Evolutionary conservation across 2,888 invertebrate species (phyloP).

Genomic region (Andrena fulva): DNA sequence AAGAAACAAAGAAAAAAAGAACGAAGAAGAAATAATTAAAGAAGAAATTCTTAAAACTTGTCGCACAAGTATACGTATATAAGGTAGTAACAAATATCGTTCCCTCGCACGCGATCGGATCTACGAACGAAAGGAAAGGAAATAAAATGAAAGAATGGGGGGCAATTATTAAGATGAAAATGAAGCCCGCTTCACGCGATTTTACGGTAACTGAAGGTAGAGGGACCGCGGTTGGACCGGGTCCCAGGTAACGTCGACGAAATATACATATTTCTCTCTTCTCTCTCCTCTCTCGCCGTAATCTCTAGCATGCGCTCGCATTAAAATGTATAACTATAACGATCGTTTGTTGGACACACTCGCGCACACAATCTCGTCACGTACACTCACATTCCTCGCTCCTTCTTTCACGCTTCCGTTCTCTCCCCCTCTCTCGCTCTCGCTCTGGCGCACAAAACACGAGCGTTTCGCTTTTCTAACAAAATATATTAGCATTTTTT

Average conservation of each 20-base stretch:
- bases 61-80: conserved; percentile 52
- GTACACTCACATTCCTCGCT: background rate
- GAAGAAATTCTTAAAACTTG: conserved; percentile 39
- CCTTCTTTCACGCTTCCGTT: conserved; percentile 21
- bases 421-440: conserved; percentile 13
- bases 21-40: conserved; percentile 8
- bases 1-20: background rate
- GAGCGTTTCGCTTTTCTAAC: conserved; percentile 67
- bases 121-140: conserved; percentile 43
- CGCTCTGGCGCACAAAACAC: conserved; percentile 46
- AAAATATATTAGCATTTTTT: conserved; percentile 80
- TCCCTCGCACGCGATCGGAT: conserved; percentile 59
- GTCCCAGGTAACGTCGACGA: conserved; percentile 62
- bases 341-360: conserved; percentile 43
- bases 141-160: conserved; percentile 5
- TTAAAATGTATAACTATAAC: conserved; percentile 48
- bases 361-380: conserved; percentile 23
- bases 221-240: conserved; percentile 51
- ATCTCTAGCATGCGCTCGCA: conserved; percentile 27
- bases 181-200: conserved; percentile 73
- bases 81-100: conserved; percentile 60
- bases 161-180: conserved; percentile 36
- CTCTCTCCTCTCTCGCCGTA: conserved; percentile 23
- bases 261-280: conserved; percentile 40
- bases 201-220: conserved; percentile 68